Evolutionary conservation across 2,888 invertebrate genomes (phyloP), one percentile per base, ranked within the genome.

Genomic region (Dastarcus helophoroides): DNA sequence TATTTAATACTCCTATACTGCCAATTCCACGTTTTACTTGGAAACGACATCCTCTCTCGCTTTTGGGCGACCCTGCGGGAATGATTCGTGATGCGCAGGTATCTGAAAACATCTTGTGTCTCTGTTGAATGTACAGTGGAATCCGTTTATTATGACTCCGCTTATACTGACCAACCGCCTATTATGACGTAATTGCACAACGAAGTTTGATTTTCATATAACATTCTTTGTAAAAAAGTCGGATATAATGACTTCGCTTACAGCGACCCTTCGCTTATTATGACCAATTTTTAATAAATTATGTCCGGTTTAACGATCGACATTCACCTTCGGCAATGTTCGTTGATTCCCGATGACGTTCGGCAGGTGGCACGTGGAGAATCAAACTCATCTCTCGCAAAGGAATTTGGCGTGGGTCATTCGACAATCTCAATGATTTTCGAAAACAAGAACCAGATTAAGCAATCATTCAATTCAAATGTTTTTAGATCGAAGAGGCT

Each of bases 381-480:
- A 21, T 32, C 36, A 4, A 36, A 39, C 15, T 29, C 21, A 26
- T 10, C 10, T 19, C 22, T 39, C 23, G 39, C 39, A 31, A 38
- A 31, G 17, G 35, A 39, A 36, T 37, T 34, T 32, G 35, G 28
- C 2, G 29, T 36, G 3, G 28, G 29, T 29, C 39, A 33, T 32
- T 38, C 37, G 24, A 33, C 38, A 33, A 38, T 40, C 6, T 38
- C 40, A 13, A 37, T 17, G 26, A 40, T 40, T 33, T 35, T 17
- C 3, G 35, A 38, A 31, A 38, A 40, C 30, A 38, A 33, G 22
- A 21, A 39, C 16, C 11, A 22, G 11, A 37, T 33, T 26, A 27
- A 34, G 27, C 7, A 28, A 15, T 29, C 25, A 14, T 37, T 39
- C 29, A 37, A 38, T 27, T 22, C 26, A 13, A 35, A 33, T 34